Conservation (phyloP, 2,888 invertebrate species). For the Mactromeris polynyma region DNA sequence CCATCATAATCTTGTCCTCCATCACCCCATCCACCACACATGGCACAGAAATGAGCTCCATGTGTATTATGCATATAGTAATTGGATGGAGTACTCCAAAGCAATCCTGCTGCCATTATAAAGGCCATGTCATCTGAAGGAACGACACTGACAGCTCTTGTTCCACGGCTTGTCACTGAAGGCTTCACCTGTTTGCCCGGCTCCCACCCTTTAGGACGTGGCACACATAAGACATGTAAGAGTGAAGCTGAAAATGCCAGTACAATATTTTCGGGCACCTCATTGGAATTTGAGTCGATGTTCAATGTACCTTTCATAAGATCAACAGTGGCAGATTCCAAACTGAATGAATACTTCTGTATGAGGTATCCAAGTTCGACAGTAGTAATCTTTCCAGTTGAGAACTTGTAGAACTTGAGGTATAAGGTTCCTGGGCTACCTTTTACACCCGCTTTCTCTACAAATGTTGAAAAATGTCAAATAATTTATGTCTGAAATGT, state of each 20-base stretch:
- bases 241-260: constrained; percentile 88
- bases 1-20: constrained; percentile 31
- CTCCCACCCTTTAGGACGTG: constrained; percentile 79
- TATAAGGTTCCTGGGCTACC: constrained; percentile 84
- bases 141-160: constrained; percentile 47
- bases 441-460: constrained; percentile 77
- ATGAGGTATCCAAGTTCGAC: constrained; percentile 73
- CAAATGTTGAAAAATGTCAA: background rate
- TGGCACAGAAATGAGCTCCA: constrained; percentile 75
- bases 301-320: constrained; percentile 79
- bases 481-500: too few relatives aligned
- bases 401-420: constrained; percentile 78
- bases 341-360: constrained; percentile 66
- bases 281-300: constrained; percentile 71
- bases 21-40: constrained; percentile 65
- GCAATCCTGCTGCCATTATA: constrained; percentile 87
- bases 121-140: constrained; percentile 85
- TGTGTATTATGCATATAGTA: constrained; percentile 77
- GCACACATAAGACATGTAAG: constrained; percentile 88
- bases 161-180: constrained; percentile 42
- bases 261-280: constrained; percentile 88
- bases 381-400: constrained; percentile 62
- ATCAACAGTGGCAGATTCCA: constrained; percentile 76
- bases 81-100: constrained; percentile 85
- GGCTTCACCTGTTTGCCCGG: constrained; percentile 57